Evolutionary conservation across 1,140 invertebrate species (phyloP).

Genomic region (Helicoverpa zea): DNA sequence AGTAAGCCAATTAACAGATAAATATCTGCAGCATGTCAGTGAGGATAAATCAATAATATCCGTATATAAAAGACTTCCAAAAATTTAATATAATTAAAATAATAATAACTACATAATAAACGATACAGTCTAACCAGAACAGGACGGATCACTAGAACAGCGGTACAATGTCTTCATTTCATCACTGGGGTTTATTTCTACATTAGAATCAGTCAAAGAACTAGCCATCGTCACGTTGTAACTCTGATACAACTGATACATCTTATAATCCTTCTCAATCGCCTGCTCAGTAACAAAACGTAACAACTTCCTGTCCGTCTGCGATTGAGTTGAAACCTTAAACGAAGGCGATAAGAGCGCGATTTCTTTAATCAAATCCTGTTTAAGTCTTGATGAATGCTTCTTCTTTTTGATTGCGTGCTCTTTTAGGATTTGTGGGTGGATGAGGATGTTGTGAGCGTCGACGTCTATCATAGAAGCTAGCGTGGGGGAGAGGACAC

Average conservation of each 20-base stretch:
- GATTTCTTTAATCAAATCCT: constrained; percentile 63
- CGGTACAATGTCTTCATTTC: constrained; percentile 73
- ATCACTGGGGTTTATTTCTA: constrained; percentile 53
- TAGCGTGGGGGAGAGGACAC: constrained; percentile 59
- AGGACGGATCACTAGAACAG: constrained; percentile 68
- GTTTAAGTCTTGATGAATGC: constrained; percentile 43
- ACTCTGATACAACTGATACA: constrained; percentile 63
- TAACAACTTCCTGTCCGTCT: constrained; percentile 59
- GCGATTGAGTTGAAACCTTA: constrained; percentile 61
- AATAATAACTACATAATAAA: neutral
- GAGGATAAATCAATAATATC: no score
- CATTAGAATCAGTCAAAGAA: constrained; percentile 57
- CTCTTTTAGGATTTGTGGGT: neutral
- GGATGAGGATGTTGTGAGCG: neutral
- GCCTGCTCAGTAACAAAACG: constrained; percentile 5
- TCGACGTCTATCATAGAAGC: constrained; percentile 55
- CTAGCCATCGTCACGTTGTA: constrained; percentile 54
- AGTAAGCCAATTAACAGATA: no score
- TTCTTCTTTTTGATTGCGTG: constrained; percentile 40
- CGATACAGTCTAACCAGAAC: constrained; percentile 68
- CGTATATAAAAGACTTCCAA: no score
- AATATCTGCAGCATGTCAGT: no score
- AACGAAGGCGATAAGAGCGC: constrained; percentile 55
- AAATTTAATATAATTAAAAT: no score
- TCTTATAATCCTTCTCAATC: constrained; percentile 58